Evolutionary conservation across 2,888 invertebrate genomes (phyloP).

Genomic region (Lobophora halterata): DNA sequence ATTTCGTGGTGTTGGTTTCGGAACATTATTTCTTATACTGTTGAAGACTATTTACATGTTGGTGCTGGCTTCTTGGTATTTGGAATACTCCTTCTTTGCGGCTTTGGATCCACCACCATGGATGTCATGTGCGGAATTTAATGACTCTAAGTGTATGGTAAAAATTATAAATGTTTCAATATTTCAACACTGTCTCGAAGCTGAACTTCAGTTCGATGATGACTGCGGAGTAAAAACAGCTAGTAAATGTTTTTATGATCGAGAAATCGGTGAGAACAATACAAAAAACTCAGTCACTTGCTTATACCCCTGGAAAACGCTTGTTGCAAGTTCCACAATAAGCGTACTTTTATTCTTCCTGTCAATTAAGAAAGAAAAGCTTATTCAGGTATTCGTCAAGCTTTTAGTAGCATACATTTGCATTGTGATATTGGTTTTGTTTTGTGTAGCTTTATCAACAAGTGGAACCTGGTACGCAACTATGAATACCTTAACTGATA

Average conservation of each 20-base stretch:
- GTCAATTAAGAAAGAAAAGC: constrained; percentile 52
- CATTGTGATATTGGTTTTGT: constrained; percentile 46
- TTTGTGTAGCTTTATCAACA: constrained; percentile 56
- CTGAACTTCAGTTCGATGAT: constrained; percentile 53
- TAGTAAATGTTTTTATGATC: constrained; percentile 59
- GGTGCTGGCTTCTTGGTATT: constrained; percentile 59
- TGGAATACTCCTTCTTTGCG: constrained; percentile 58
- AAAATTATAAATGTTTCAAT: constrained; percentile 60
- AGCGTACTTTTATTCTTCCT: constrained; percentile 49
- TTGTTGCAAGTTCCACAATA: constrained; percentile 39
- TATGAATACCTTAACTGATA: constrained; percentile 39
- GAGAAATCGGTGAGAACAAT: constrained; percentile 56
- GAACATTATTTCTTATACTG: constrained; percentile 48
- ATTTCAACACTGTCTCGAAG: constrained; percentile 68
- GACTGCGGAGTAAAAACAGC: constrained; percentile 68
- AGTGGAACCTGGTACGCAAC: constrained; percentile 62
- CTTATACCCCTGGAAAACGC: constrained; percentile 51
- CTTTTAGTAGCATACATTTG: constrained; percentile 44
- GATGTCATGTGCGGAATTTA: constrained; percentile 59
- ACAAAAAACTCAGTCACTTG: constrained; percentile 40
- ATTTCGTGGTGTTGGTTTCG: constrained; percentile 57
- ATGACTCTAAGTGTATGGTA: constrained; percentile 59
- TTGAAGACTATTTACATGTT: constrained; percentile 54
- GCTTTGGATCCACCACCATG: constrained; percentile 62
- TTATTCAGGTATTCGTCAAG: constrained; percentile 48